These are phyloP conservation scores for Monomorium pharaonis DNA, from an alignment of 1,140 invertebrate species.

Conservation along the genomic window DNA sequence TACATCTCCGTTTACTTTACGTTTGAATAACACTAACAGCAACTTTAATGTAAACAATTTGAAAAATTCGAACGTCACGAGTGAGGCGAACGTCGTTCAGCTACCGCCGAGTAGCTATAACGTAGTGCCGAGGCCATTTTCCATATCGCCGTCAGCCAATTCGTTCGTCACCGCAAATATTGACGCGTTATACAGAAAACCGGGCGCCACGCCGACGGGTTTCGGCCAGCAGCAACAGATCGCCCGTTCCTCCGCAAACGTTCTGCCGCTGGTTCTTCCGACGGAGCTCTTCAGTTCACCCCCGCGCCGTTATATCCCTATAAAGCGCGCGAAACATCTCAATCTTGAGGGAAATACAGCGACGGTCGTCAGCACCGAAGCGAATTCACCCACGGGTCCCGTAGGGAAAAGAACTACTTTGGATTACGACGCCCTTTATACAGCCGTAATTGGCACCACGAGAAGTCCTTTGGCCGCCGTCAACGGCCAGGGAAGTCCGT, in stretches of 20 bases:
- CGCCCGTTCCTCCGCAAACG: neutral
- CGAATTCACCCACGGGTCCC: neutral
- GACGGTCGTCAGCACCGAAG: neutral
- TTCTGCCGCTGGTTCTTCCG: slow-evolving; percentile 34
- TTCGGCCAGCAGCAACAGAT: neutral
- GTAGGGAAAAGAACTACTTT: neutral
- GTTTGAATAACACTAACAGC: neutral
- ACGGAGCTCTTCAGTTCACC: neutral
- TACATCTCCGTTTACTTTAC: neutral
- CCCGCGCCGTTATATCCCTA: slow-evolving; percentile 13
- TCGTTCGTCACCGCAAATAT: neutral
- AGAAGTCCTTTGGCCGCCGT: neutral
- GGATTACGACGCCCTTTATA: neutral
- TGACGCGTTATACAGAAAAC: neutral
- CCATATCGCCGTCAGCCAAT: neutral
- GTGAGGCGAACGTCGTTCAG: neutral
- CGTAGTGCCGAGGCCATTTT: slow-evolving; percentile 48
- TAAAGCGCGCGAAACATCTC: neutral
- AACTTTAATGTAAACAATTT: neutral
- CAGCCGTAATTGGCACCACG: neutral
- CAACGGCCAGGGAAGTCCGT: neutral
- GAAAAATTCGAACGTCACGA: neutral
- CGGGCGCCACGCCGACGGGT: neutral
- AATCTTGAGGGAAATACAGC: neutral
- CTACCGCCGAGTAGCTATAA: slow-evolving; percentile 43